phyloP scores from a whole-genome alignment of 92 coral and sea anemone genomes.

The Galaxea fascicularis region DNA sequence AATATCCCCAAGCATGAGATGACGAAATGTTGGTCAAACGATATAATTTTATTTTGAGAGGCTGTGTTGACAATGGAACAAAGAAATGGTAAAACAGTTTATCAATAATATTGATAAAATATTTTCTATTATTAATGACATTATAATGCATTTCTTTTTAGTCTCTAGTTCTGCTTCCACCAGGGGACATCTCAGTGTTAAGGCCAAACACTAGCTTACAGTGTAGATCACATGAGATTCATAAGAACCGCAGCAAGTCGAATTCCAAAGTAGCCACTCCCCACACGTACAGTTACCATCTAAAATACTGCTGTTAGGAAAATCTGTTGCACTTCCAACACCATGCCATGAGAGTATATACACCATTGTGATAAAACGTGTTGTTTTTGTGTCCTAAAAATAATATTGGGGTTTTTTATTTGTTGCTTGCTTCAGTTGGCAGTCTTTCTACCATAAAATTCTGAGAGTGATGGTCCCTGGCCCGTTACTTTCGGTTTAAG shows the following conservation, averaged over 20 bases:
- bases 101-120: neutral
- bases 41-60: no score
- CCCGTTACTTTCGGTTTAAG: no score
- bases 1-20: no score
- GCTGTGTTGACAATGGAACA: no score
- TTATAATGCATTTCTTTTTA: neutral
- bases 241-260: neutral
- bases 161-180: neutral
- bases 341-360: neutral
- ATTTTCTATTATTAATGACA: neutral
- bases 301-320: neutral
- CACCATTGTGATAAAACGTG: no score
- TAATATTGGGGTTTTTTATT: no score
- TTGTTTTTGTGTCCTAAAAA: no score
- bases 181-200: neutral
- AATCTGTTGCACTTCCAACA: neutral
- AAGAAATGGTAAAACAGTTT: no score
- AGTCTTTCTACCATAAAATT: no score
- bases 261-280: conserved; percentile 5
- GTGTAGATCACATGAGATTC: neutral
- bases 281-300: neutral
- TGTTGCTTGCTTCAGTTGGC: no score
- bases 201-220: neutral
- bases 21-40: no score
- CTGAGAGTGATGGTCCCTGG: no score